Conservation (phyloP, 1,140 invertebrate species). For the Orius insidiosus region DNA sequence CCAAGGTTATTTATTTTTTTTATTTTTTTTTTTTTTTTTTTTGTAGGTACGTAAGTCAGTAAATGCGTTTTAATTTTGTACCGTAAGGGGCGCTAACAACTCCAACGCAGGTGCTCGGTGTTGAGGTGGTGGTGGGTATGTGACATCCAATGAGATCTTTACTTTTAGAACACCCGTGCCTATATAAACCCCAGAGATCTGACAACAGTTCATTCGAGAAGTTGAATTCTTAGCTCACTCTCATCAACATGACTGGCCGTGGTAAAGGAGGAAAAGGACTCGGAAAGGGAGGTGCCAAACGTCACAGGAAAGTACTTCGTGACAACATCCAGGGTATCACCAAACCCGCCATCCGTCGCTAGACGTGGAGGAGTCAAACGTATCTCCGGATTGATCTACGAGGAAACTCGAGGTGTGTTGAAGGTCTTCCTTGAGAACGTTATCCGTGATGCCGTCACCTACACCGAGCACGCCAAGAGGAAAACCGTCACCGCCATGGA, state of each 20-base stretch:
- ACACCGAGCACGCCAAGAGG: slow-evolving; percentile 63
- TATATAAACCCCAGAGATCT: too few relatives aligned
- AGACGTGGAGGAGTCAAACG: slow-evolving; percentile 58
- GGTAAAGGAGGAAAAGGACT: slow-evolving; percentile 50
- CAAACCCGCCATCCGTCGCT: slow-evolving; percentile 41
- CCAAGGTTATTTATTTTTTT: too few relatives aligned
- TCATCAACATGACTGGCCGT: slow-evolving; percentile 36
- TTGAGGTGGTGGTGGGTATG: too few relatives aligned
- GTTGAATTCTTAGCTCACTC: too few relatives aligned
- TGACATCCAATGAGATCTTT: too few relatives aligned
- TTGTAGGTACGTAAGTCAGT: too few relatives aligned
- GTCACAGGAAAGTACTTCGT: slow-evolving; percentile 44
- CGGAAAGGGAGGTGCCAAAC: slow-evolving; percentile 49
- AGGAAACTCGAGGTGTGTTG: slow-evolving; percentile 38
- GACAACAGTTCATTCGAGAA: too few relatives aligned
- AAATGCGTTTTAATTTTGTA: too few relatives aligned
- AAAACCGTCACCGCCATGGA: slow-evolving; percentile 78
- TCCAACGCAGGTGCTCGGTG: too few relatives aligned
- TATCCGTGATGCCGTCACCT: slow-evolving; percentile 67
- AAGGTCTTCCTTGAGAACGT: slow-evolving; percentile 70
- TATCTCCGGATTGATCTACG: slow-evolving; percentile 41
- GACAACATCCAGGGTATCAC: slow-evolving; percentile 64
- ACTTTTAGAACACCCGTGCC: too few relatives aligned
- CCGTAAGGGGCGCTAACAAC: too few relatives aligned
- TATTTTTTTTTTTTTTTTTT: too few relatives aligned